Evolutionary conservation across 2,888 invertebrate species (phyloP), one percentile per base, ranked within the genome.

Genomic region (Sturmia bella): DNA sequence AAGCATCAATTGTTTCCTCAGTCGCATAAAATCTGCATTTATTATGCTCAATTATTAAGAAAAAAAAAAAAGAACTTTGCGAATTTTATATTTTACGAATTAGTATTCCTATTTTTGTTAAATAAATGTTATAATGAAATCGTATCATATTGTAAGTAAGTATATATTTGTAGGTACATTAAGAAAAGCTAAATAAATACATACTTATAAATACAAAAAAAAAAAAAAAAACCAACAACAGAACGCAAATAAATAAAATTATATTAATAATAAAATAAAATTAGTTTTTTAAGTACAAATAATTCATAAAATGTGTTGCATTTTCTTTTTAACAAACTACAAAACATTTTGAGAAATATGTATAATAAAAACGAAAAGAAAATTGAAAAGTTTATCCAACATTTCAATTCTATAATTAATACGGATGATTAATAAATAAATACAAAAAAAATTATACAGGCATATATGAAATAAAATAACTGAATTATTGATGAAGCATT

Each of bases 211-310:
- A 56, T 43, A 77, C 64, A 80, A 74, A 80, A 27, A 73, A 57
- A 48, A 77, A 73, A 52, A 12, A 27, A 1, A 52, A 52, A 59
- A 59, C 3, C 13, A 41, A 21, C 2, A 50, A 41, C 59, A 61
- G 50, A 39, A n/a, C 11, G 57, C 52, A 70, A 70, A 69, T 24
- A 48, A 70, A 57, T 41, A 17, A 64, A 56, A 76, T 66, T 66
- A 75, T 73, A 64, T 63, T 74, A 64, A 43, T 37, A 15, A 59
- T 39, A 57, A 72, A 63, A 61, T 63, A 43, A 59, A 74, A 76
- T 13, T 74, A 83, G 73, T 80, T 72, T 80, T 86, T 83, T 86
- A 83, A 80, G 84, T 84, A 85, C 74, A 85, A 83, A 50, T 83
- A 85, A 86, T 83, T 85, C 77, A 69, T 56, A 69, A 77, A 64